phyloP scores from a whole-genome alignment of 2,113 vertebrate genomes.

The Willisornis vidua region DNA sequence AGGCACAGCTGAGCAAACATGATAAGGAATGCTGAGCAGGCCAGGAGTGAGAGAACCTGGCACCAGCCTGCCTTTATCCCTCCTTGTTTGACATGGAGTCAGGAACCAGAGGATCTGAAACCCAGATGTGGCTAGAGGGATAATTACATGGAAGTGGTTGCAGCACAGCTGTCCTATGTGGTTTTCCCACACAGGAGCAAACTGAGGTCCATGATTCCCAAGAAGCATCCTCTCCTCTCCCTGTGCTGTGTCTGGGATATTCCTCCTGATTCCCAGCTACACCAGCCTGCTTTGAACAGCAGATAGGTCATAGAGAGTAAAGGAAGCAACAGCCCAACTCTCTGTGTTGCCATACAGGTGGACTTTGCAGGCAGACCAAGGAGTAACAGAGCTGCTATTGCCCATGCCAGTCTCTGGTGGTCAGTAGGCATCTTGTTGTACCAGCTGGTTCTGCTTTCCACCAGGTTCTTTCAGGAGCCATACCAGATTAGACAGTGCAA shows the following conservation, averaged over 20 bases:
- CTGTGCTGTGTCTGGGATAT: not conserved
- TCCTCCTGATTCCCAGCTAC: not conserved
- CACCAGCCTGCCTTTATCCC: not conserved
- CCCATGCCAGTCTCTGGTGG: not conserved
- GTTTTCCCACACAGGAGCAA: not conserved
- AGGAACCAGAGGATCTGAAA: not conserved
- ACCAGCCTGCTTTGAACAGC: not conserved
- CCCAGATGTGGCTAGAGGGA: not conserved
- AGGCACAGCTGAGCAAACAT: not conserved
- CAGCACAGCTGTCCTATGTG: too few species aligned
- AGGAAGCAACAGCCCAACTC: not conserved
- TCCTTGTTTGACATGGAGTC: not conserved
- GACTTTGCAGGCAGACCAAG: not conserved
- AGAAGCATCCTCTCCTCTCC: not conserved
- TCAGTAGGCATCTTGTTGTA: not conserved
- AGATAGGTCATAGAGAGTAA: not conserved
- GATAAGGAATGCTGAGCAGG: not conserved
- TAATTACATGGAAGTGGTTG: accelerated
- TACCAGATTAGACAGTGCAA: not conserved
- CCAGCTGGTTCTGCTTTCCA: not conserved
- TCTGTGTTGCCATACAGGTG: accelerated
- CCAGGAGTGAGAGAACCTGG: not conserved
- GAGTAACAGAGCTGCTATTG: not conserved
- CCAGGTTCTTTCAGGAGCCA: not conserved
- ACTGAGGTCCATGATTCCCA: not conserved